Base-by-base conservation (phyloP, 2,888 invertebrate genomes). In the Trissonchulus sp. region DNA sequence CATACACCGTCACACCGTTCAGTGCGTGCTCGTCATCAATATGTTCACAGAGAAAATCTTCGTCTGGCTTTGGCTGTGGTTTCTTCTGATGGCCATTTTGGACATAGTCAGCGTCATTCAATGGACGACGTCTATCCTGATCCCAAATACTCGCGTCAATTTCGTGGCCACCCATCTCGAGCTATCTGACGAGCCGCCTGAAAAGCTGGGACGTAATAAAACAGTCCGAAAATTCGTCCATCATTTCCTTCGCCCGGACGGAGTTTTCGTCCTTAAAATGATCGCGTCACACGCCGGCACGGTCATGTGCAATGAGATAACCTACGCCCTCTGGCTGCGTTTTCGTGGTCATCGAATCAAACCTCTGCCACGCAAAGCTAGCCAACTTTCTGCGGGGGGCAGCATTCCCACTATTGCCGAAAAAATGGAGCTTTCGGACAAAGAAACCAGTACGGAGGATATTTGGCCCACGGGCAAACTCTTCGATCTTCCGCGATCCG, bases 61-160 rank as follows among this genome's bases (percentile, higher is more conserved):
- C 80, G 79, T 83, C 34, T 83, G 82, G 74, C 78, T 83, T 8
- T 84, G 84, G 83, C 77, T 85, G n/a, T 84, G 84, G 84, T 78
- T 84, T n/a, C 73, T 82, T 63, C 78, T 84, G 37, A 77, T 85
- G 35, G 80, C 81, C 15, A 72, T 81, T 35, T 77, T 82, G 36
- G 81, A 83, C 18, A 77, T 79, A 0, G 65, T 82, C 62, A 84
- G 83, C 74, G 76, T 85, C 33, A 68, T 83, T 34, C 80, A 81
- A 63, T 84, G 85, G 85, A 74, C 81, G 28, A 77, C 79, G 8
- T 80, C 81, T 0, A 74, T 84, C 28, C 76, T 78, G 2, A 23
- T 73, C 2, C 74, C 74, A 3, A n/a, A 31, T 3, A 23, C 60
- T 28, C 72, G 75, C 1, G 36, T 68, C 34, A 72, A 76, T 2